Base-by-base conservation (phyloP, 2,797 vertebrate species). In the Macrochelys suwanniensis region DNA sequence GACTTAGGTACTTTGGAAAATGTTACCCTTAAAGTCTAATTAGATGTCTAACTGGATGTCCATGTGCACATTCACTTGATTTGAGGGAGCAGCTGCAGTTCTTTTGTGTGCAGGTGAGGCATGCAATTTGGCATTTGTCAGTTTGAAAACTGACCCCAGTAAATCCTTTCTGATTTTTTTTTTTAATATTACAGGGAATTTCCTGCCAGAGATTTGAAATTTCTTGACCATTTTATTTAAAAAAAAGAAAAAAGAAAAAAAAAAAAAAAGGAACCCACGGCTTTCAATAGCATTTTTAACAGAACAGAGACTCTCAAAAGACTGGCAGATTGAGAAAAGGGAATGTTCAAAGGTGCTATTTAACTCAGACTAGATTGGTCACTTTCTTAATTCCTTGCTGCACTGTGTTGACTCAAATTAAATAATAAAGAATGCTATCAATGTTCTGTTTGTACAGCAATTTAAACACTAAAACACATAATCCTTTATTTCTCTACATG, bases 401-500 rank as follows among this genome's bases (percentile, higher is more conserved):
- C 16, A 49, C 45, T 77, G 15, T 77, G 49, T 16, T 47, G 74
- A 47, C 28, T 31, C 28, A 26, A 31, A 15, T 47, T 49, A 31
- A 77, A 49, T 77, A 47, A 49, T 31, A 17, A 77, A 77, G 45
- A 42, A 28, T 77, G 45, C 25, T 26, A 77, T 77, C 74, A 77
- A 47, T 77, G 25, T 49, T 49, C 45, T 77, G 71, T 76, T 47
- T 76, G 26, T 31, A 82, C n/a, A 37, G 33, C 37, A 42, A 13
- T 68, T 53, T 83, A 90, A 74, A 80, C 42, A 83, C 6, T 26
- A 80, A 33, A 56, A 89, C 6, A 74, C 53, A 56, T 12, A 2
- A 8, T 77, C 13, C 82, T 96, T 88, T 54, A 54, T 53, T 88
- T 95, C 86, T 89, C 83, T 74, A 28, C 25, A 92, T 19, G 81